Conservation (phyloP, 2,888 invertebrate genomes). For the Lysandra coridon region DNA sequence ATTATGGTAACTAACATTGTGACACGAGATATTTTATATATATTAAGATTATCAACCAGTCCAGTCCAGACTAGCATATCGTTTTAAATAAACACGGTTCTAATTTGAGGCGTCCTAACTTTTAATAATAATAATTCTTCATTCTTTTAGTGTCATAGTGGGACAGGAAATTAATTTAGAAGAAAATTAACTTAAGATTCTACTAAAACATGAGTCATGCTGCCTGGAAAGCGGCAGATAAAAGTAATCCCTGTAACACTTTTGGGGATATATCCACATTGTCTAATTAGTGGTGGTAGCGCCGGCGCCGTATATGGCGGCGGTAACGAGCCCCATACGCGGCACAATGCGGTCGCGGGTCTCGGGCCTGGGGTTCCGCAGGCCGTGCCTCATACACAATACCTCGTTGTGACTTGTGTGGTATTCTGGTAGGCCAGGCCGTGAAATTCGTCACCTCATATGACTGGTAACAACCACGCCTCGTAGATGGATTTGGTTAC, state of each 20-base stretch:
- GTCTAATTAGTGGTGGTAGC: conserved; percentile 36
- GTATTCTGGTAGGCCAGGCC: not conserved
- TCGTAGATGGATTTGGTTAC: not conserved
- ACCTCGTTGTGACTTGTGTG: not conserved
- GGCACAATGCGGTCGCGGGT: conserved; percentile 40
- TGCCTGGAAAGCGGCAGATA: not conserved
- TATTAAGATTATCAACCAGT: no score
- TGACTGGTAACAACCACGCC: not conserved
- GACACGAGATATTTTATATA: no score
- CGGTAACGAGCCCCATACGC: conserved; percentile 48
- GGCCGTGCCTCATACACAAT: not conserved
- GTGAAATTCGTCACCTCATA: not conserved
- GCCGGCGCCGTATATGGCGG: conserved; percentile 49
- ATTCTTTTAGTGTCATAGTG: not conserved
- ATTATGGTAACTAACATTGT: no score
- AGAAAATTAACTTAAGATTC: not conserved
- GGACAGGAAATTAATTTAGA: not conserved
- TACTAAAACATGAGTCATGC: not conserved
- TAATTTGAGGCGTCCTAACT: no score
- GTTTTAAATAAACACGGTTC: no score
- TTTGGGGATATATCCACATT: conserved; percentile 28
- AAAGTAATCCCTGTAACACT: not conserved
- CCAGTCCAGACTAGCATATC: no score
- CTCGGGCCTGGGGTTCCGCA: not conserved
- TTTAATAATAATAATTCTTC: no score